A percentile compares a stretch with the other conserved stretches of the same genome.
These are phyloP conservation scores for Beroe forskalii DNA, from an alignment of 37 sponge, comb jelly and placozoan species.

Conservation along the genomic window DNA sequence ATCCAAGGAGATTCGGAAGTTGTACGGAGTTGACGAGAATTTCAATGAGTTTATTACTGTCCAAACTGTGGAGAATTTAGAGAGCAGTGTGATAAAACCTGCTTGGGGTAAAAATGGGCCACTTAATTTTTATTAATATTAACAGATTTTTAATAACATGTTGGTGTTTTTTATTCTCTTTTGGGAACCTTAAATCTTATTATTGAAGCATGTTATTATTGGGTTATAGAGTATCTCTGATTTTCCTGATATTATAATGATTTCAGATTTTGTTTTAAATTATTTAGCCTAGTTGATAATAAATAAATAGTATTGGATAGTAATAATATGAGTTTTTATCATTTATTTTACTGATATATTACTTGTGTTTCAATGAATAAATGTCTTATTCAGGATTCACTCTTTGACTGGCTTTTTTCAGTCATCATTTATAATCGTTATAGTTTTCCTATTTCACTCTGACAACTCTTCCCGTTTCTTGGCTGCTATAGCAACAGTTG, in stretches of 20 bases:
- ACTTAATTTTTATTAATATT: not conserved
- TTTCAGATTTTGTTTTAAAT: too few relatives aligned
- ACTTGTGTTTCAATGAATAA: too few relatives aligned
- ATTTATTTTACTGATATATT: too few relatives aligned
- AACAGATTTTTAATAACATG: not conserved
- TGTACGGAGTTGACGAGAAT: slow-evolving; percentile 19
- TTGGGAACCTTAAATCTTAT: not conserved
- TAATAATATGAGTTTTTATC: too few relatives aligned
- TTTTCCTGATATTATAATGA: not conserved
- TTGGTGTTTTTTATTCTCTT: not conserved
- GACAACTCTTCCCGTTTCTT: too few relatives aligned
- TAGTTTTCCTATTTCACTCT: too few relatives aligned
- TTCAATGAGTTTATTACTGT: slow-evolving; percentile 19
- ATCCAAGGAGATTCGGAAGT: slow-evolving; percentile 20
- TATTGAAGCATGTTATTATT: not conserved
- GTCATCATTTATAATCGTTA: too few relatives aligned
- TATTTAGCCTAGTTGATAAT: too few relatives aligned
- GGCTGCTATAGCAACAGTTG: too few relatives aligned
- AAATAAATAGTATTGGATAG: too few relatives aligned
- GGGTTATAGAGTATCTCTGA: not conserved
- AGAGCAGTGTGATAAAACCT: not conserved
- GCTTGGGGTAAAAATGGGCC: slow-evolving; percentile 2
- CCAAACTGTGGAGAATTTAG: not conserved
- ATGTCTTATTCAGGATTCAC: too few relatives aligned
- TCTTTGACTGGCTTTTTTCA: too few relatives aligned